phyloP scores from a whole-genome alignment of 2,113 vertebrate species.

The Sturnira hondurensis region DNA sequence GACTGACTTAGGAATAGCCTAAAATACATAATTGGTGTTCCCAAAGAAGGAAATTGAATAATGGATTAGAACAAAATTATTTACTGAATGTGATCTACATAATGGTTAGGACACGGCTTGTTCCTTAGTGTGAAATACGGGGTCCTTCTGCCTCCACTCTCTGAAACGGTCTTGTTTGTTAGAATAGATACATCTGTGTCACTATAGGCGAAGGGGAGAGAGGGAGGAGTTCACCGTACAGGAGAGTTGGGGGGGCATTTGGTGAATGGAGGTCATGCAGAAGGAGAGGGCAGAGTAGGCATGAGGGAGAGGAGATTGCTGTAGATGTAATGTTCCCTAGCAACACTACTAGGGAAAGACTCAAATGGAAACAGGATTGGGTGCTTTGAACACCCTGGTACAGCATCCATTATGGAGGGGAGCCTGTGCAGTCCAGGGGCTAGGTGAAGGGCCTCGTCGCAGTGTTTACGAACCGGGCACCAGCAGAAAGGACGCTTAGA shows the following conservation, averaged over 20 bases:
- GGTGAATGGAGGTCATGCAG: background rate
- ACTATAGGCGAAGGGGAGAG: background rate
- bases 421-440: background rate
- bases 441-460: background rate
- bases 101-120: background rate
- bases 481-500: background rate
- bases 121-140: background rate
- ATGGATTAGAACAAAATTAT: background rate
- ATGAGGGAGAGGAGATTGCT: background rate
- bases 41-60: background rate
- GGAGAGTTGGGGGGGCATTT: background rate
- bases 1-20: background rate
- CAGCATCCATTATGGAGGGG: background rate
- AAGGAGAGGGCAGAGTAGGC: background rate
- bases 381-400: fast-evolving
- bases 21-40: background rate
- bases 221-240: no score
- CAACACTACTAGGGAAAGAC: background rate
- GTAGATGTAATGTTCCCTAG: background rate
- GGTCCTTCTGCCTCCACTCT: background rate
- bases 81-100: background rate
- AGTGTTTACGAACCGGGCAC: background rate
- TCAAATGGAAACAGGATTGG: background rate
- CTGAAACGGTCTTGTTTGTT: background rate
- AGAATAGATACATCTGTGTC: background rate